Evolutionary conservation across 2,113 vertebrate species (phyloP).

Genomic region (Synodontis membranacea): DNA sequence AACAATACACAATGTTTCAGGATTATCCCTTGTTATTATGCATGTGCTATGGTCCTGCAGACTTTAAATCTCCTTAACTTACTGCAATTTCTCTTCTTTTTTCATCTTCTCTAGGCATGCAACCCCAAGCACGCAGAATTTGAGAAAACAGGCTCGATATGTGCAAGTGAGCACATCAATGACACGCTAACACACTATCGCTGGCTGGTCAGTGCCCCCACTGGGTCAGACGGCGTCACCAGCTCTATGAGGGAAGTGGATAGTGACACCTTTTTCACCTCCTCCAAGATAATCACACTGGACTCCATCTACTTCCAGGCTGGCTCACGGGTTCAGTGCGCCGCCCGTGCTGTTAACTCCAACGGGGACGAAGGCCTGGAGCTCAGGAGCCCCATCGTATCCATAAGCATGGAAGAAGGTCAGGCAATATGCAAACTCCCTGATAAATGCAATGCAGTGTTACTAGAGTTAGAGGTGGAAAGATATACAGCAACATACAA

Average conservation of each 20-base stretch:
- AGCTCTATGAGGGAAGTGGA: slow-evolving; percentile 91
- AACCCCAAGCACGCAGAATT: slow-evolving; percentile 88
- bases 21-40: neutral
- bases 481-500: no score
- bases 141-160: slow-evolving; percentile 89
- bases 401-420: slow-evolving; percentile 86
- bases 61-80: neutral
- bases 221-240: slow-evolving; percentile 84
- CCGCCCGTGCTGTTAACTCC: slow-evolving; percentile 84
- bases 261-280: slow-evolving; percentile 94
- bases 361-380: slow-evolving; percentile 86
- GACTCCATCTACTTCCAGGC: slow-evolving; percentile 96
- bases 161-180: slow-evolving; percentile 88
- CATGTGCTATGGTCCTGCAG: neutral
- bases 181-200: slow-evolving; percentile 87
- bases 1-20: neutral
- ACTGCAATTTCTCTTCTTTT: neutral
- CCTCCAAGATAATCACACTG: slow-evolving; percentile 88
- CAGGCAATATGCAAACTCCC: slow-evolving; percentile 46
- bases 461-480: neutral
- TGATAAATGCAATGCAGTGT: neutral
- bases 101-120: slow-evolving; percentile 78
- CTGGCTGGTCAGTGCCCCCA: slow-evolving; percentile 88
- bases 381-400: slow-evolving; percentile 81
- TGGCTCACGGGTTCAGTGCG: slow-evolving; percentile 89